phyloP scores from a whole-genome alignment of 2,888 invertebrate species.

The Brachyptera risi region DNA sequence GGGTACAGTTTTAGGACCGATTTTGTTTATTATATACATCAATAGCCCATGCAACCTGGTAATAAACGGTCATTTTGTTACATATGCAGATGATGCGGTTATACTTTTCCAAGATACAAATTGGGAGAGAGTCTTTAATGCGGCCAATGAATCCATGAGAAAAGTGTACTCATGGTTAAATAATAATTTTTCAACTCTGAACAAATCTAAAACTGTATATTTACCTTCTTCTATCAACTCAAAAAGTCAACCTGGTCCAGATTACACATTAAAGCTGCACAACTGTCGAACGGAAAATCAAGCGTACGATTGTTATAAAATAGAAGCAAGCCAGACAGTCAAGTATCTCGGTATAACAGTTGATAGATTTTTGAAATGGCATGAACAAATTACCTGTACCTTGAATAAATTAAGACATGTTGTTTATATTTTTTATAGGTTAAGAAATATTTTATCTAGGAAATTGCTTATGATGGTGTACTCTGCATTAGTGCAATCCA shows the following conservation, averaged over 20 bases:
- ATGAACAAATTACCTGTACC: not conserved
- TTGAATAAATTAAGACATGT: not conserved
- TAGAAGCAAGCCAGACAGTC: not conserved
- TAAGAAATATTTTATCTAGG: not conserved
- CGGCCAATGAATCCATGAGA: not conserved
- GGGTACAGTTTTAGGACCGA: too few relatives aligned
- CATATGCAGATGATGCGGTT: too few relatives aligned
- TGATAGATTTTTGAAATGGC: constrained; percentile 4
- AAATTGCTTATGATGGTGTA: constrained; percentile 1
- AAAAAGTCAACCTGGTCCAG: not conserved
- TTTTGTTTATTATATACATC: too few relatives aligned
- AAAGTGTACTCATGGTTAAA: not conserved
- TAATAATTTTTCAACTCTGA: not conserved
- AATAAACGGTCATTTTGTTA: too few relatives aligned
- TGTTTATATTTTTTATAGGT: constrained; percentile 7
- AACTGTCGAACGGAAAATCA: not conserved
- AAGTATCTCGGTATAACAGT: constrained; percentile 8
- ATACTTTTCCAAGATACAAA: too few relatives aligned
- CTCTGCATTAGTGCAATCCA: not conserved
- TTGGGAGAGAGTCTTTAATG: too few relatives aligned
- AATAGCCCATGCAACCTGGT: too few relatives aligned
- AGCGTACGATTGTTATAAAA: not conserved
- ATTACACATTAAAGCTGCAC: not conserved
- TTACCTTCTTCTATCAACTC: not conserved
- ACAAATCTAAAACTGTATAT: not conserved